Base-by-base conservation (phyloP, 2,888 invertebrate genomes). In the Chalcosyrphus nemorum region DNA sequence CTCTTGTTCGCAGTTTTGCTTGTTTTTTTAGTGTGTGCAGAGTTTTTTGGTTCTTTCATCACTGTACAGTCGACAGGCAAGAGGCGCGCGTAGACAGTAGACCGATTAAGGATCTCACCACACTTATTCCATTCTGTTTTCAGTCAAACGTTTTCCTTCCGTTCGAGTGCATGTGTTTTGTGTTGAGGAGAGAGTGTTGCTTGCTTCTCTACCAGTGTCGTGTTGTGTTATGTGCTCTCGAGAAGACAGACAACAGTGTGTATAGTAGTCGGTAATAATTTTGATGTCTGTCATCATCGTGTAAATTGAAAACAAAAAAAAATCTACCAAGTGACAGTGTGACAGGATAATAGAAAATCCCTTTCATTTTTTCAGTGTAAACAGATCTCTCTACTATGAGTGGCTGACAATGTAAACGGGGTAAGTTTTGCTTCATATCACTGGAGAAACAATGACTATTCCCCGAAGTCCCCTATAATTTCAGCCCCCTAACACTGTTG, bases 61-160 rank as follows among this genome's bases (percentile, higher is more conserved):
- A 65, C n/a, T n/a, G n/a, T n/a, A n/a, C 27, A 9, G 19, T 19
- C 57, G 52, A 52, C 56, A n/a, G 45, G 57, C 43, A 74, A 75
- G 76, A 81, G 57, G 50, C 66, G 59, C 66, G 66, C 63, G 57
- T 78, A 81, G 50, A 81, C 66, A 70, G 75, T 56, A 74, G 84
- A 80, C 70, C 70, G 74, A 68, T 80, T 75, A 84, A 84, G 84
- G 84, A 84, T 84, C 80, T 74, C 72, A 52, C 50, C 65, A 63
- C 61, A 84, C 43, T 75, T 75, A 68, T 70, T 84, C 56, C 63
- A 75, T 84, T 84, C 84, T 70, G 74, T 74, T 78, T n/a, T 84
- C 78, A 84, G 84, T 84, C 80, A 84, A 84, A 70, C 70, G 52
- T 75, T 80, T 84, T 75, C 75, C 84, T 80, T 84, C 70, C 84